phyloP scores from a whole-genome alignment of 1,140 invertebrate genomes.

The Coptotermes formosanus region DNA sequence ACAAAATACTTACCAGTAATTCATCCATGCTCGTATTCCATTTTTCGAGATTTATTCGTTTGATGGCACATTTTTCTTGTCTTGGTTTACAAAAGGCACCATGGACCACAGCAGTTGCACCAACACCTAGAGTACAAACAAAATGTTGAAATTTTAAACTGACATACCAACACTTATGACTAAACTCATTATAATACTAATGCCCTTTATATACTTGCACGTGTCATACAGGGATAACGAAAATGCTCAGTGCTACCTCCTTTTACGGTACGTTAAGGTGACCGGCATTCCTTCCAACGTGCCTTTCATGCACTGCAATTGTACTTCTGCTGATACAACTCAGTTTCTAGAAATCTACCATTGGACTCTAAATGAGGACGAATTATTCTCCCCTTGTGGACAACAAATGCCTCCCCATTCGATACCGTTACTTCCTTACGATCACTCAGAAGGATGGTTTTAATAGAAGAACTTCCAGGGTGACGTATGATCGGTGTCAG shows the following conservation, averaged over 20 bases:
- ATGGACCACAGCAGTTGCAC: constrained; percentile 95
- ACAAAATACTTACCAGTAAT: constrained; percentile 57
- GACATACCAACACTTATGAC: neutral
- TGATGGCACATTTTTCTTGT: constrained; percentile 96
- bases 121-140: constrained; percentile 70
- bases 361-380: no score
- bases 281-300: no score
- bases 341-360: no score
- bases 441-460: neutral
- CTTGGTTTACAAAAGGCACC: constrained; percentile 89
- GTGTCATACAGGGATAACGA: neutral
- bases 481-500: neutral
- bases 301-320: no score
- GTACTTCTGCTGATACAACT: no score
- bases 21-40: constrained; percentile 99
- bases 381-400: no score
- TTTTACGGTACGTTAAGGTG: no score
- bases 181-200: neutral
- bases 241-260: neutral
- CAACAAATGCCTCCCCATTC: neutral
- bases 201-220: neutral
- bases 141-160: neutral
- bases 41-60: constrained; percentile 98
- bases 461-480: neutral
- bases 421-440: neutral